Conservation (phyloP, 2,888 invertebrate genomes). For the Oscheius sp. region DNA sequence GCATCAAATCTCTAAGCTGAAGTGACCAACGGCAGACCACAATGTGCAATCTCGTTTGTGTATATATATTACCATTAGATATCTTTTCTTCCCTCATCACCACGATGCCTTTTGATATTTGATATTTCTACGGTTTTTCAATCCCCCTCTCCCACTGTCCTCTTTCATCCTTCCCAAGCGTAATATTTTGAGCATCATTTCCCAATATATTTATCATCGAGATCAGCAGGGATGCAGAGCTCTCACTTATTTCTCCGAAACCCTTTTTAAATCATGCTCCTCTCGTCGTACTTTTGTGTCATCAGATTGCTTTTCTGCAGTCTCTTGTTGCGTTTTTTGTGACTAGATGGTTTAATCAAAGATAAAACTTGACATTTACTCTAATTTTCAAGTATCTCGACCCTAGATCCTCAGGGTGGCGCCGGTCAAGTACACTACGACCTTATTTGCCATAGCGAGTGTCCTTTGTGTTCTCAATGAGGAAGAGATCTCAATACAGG, state of each 20-base stretch:
- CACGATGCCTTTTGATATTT: conserved; percentile 24
- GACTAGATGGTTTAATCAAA: conserved; percentile 11
- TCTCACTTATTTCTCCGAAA: conserved; percentile 20
- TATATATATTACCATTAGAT: conserved; percentile 8
- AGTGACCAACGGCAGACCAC: neutral
- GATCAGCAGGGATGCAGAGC: conserved; percentile 26
- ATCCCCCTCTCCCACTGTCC: conserved; percentile 27
- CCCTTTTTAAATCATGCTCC: conserved; percentile 4
- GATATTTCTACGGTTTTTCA: conserved; percentile 8
- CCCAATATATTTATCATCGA: conserved; percentile 23
- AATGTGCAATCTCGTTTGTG: conserved; percentile 19
- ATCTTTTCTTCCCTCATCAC: neutral
- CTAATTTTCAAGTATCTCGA: conserved; percentile 19
- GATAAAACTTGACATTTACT: conserved; percentile 20
- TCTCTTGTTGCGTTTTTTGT: conserved; percentile 3
- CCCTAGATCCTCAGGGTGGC: conserved; percentile 25
- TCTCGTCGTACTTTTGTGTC: conserved; percentile 26
- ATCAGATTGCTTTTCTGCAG: conserved; percentile 22
- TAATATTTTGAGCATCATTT: conserved; percentile 25
- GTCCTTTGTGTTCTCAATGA: conserved; percentile 28
- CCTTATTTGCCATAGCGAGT: conserved; percentile 26
- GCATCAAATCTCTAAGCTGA: conserved; percentile 62
- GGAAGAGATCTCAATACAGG: conserved; percentile 28
- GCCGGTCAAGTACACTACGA: conserved; percentile 26
- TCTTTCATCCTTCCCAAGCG: conserved; percentile 10